Base-by-base conservation (phyloP, 1,140 invertebrate genomes). In the Lerema accius region DNA sequence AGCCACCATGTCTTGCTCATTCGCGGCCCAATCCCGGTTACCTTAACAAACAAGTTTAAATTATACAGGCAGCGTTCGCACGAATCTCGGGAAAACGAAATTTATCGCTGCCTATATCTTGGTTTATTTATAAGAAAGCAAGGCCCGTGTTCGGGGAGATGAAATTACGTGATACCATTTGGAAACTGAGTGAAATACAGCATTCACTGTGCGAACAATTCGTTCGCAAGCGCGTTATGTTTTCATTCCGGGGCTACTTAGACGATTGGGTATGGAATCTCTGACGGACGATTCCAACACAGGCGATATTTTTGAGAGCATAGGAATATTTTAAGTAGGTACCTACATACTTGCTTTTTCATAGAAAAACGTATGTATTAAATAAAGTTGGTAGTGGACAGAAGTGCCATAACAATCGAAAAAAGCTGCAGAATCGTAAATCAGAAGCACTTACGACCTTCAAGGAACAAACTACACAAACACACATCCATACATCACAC, bases 81-180 rank as follows among this genome's bases (percentile, higher is more conserved):
- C 72, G 73, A 82, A 86, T 85, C 78, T 76, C 76, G 65, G 72
- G 66, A 74, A 73, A 73, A 67, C 73, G 76, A 75, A 86, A 89
- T 89, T 88, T 87, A 89, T 89, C 65, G 82, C 76, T 73, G 76
- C 80, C 84, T 88, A 89, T 88, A 86, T 73, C 68, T 76, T 86
- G 80, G 76, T 86, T 89, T 89, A 89, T 89, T 89, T 89, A 89
- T 89, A 89, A 89, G 86, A 89, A 86, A 84, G 81, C 82, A 76
- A 65, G 69, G 72, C 61, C 55, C 69, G 70, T 62, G 72, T 69
- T 73, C 63, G 51, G 76, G 80, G 82, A 87, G 83, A 89, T 87
- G 84, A 86, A 89, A 89, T 87, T 89, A 89, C 84, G 84, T 89
- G 84, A 89, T 87, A 86, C 84, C 81, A 87, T 87, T 89, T 77